Base-by-base conservation (phyloP, 2,888 invertebrate species). In the Catocala nupta region DNA sequence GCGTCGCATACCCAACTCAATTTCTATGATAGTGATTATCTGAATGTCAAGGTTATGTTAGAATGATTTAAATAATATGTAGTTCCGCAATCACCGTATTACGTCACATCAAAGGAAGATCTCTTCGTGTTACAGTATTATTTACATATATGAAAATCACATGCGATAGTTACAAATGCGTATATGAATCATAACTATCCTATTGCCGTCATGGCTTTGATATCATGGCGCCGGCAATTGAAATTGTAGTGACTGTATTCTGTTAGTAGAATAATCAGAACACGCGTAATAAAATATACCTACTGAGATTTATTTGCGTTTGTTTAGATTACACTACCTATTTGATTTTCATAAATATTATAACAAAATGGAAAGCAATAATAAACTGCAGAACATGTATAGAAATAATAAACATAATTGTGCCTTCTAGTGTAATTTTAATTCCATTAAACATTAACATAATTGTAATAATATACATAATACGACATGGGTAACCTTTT, bases 71-170 rank as follows among this genome's bases (percentile, higher is more conserved):
- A 55, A 60, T 68, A 60, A 44, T 61, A 11, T 39, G 33, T 62
- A 52, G 55, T 64, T 71, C 49, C 52, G 52, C 16, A 61, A 66
- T 59, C 59, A 61, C 44, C 2, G 11, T 57, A 53, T 59, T 48
- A 52, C 44, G 7, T 49, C 5, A 59, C 45, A 39, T 57, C 65
- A 69, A 63, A 71, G 65, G 50, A n/a, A 56, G 7, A 34, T 62
- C 9, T 16, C 9, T 62, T 13, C 2, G 16, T 55, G 48, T 12
- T 47, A 56, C n/a, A 48, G 7, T 13, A 55, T 55, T 25, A 50
- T 51, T 52, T 50, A 50, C 16, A 50, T 33, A 50, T 33, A 53
- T 49, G 5, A 53, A 7, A 58, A 43, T 33, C 52, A 59, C 9
- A 55, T 13, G 13, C 34, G 34, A 51, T 13, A 43, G 25, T 60